phyloP scores from a whole-genome alignment of 2,888 invertebrate species.

The Apoda limacodes region DNA sequence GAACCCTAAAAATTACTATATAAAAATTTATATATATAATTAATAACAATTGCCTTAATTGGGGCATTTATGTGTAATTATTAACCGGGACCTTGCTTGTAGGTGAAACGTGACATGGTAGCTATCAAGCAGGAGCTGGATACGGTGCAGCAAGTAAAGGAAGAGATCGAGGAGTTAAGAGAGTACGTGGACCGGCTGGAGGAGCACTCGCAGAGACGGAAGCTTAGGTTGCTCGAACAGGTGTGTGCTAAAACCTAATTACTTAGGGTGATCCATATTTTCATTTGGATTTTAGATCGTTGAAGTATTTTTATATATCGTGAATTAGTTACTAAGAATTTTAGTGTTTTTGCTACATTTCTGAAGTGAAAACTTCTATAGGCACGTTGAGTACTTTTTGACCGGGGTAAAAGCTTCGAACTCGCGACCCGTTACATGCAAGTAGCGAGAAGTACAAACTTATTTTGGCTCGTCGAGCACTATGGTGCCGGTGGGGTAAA shows the following conservation, averaged over 20 bases:
- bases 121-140: conserved; percentile 95
- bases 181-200: conserved; percentile 93
- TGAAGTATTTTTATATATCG: too few species aligned
- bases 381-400: too few species aligned
- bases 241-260: conserved; percentile 49
- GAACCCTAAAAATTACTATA: not conserved
- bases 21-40: not conserved
- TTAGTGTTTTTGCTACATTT: not conserved
- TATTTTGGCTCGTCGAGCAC: too few species aligned
- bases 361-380: not conserved
- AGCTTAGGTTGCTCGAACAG: conserved; percentile 92
- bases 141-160: conserved; percentile 94
- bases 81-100: too few species aligned
- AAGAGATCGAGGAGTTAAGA: conserved; percentile 92
- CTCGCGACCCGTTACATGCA: too few species aligned
- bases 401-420: too few species aligned
- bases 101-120: conserved; percentile 94
- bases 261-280: too few species aligned
- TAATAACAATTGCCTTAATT: not conserved
- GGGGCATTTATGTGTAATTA: too few species aligned
- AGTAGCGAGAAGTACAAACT: too few species aligned
- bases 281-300: too few species aligned
- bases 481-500: too few species aligned
- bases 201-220: conserved; percentile 91
- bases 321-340: not conserved